Evolutionary conservation across 35 echinoderm and acorn worm genomes (phyloP).

Genomic region (Anneissia japonica): DNA sequence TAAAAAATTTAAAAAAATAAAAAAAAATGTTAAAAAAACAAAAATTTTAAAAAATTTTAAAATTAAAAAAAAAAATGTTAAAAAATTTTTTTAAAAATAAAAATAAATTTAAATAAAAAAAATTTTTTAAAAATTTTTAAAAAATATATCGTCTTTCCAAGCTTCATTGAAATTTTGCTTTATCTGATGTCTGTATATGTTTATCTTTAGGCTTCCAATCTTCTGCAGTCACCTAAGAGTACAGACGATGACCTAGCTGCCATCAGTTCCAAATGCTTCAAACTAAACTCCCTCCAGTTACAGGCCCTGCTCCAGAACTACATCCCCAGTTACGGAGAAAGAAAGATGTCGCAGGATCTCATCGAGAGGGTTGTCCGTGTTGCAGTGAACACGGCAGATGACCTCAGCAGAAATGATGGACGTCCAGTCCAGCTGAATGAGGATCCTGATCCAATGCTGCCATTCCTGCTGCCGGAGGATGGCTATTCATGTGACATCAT

Average conservation of each 20-base stretch:
- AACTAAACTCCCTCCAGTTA: slow-evolving; percentile 80
- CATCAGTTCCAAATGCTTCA: slow-evolving; percentile 44
- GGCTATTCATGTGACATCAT: slow-evolving; percentile 94
- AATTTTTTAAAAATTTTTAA: no score
- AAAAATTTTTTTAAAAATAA: no score
- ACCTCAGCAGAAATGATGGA: slow-evolving; percentile 48
- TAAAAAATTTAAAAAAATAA: no score
- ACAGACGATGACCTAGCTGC: slow-evolving; percentile 45
- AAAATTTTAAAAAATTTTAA: no score
- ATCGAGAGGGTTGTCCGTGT: slow-evolving; percentile 58
- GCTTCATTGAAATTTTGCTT: no score
- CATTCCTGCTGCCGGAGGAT: slow-evolving; percentile 86
- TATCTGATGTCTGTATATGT: no score
- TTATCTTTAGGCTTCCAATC: slow-evolving; percentile 39
- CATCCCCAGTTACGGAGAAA: slow-evolving; percentile 39
- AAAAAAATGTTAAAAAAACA: no score
- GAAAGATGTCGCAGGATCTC: slow-evolving; percentile 45
- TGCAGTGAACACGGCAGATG: slow-evolving; percentile 52
- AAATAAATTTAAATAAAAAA: no score
- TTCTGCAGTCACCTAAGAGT: slow-evolving; percentile 63
- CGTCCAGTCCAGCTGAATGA: slow-evolving; percentile 73
- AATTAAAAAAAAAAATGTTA: no score
- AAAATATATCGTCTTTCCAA: no score
- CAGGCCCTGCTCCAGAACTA: slow-evolving; percentile 64
- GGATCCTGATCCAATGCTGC: slow-evolving; percentile 69